Evolutionary conservation across 1,140 invertebrate genomes (phyloP), one percentile per base, ranked within the genome.

Genomic region (Streblospio benedicti): DNA sequence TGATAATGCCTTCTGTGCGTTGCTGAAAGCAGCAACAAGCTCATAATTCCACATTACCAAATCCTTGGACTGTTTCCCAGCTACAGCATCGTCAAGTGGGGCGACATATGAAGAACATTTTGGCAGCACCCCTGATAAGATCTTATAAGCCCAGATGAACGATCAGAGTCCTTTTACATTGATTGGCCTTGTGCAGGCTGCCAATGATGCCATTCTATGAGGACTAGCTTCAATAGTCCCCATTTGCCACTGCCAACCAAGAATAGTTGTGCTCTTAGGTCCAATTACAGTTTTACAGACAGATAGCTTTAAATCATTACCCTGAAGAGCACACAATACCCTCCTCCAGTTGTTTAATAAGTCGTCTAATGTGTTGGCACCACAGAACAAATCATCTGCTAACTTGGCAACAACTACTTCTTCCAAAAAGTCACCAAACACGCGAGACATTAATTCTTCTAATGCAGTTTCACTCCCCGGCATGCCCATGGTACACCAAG

Each of bases 111-210:
- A n/a, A n/a, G 9, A 12, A 16, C 23, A 57, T 14, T 4, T 55
- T 30, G 49, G 67, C 62, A 33, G 58, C 35, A 65, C 64, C 64
- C 1, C 18, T 18, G n/a, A 64, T 49, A 23, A 61, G 63, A 9
- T 64, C 62, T 0, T 45, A 25, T 12, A 62, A 69, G 20, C 58
- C n/a, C n/a, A n/a, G n/a, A n/a, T n/a, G n/a, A n/a, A n/a, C n/a
- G n/a, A 54, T 52, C 4, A 51, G 43, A 44, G 25, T 25, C 14
- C 20, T 16, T 31, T 20, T 53, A 28, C 27, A 25, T 53, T 53
- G 32, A 5, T 12, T 31, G 32, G 27, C 6, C 5, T 20, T 3
- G 51, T 30, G 23, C 9, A 31, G 4, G 51, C 32, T 28, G n/a
- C 5, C 23, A 47, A 28, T 47, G 45, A 27, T 27, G 45, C 9